Base-by-base conservation (phyloP, 2,888 invertebrate species). In the Plusia festucae region DNA sequence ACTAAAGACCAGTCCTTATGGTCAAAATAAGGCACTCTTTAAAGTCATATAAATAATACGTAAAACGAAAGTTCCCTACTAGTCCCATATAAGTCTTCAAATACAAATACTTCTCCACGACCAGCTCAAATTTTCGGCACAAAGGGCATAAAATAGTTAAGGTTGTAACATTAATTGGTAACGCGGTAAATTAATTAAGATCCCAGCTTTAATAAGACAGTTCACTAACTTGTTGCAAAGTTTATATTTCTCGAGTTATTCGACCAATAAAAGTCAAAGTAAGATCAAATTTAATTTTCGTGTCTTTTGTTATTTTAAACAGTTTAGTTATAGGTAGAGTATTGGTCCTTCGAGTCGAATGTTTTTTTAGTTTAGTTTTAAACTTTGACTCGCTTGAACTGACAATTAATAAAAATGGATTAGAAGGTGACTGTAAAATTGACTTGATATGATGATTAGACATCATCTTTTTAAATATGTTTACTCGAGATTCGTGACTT, bases 121-220 rank as follows among this genome's bases (percentile, higher is more conserved):
- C 5, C 24, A 24, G 34, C 34, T n/a, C 1, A 40, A 40, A n/a
- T 7, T n/a, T 15, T 34, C 16, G 54, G 34, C 61, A 60, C 66
- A 67, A 73, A 68, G 57, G 53, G 16, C 53, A 51, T 60, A 59
- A 61, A 73, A 65, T 78, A 73, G 68, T 71, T 70, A 70, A 72
- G 58, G 65, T 53, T 61, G 32, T 66, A 66, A 64, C 65, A 79
- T 82, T 81, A 85, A 84, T 83, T 81, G 73, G 73, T 77, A 82
- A 82, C 70, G 73, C 62, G 70, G 70, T 76, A 84, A 82, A 83
- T 82, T 86, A 84, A 87, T 85, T 84, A 85, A 84, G 79, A 74
- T 57, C 75, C 40, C 68, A 61, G 54, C 70, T 66, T 73, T 68
- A 79, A 74, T 66, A 72, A 73, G 79, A 78, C 81, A 74, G 69